phyloP scores from a whole-genome alignment of 2,113 vertebrate genomes.

The Plotosus lineatus region DNA sequence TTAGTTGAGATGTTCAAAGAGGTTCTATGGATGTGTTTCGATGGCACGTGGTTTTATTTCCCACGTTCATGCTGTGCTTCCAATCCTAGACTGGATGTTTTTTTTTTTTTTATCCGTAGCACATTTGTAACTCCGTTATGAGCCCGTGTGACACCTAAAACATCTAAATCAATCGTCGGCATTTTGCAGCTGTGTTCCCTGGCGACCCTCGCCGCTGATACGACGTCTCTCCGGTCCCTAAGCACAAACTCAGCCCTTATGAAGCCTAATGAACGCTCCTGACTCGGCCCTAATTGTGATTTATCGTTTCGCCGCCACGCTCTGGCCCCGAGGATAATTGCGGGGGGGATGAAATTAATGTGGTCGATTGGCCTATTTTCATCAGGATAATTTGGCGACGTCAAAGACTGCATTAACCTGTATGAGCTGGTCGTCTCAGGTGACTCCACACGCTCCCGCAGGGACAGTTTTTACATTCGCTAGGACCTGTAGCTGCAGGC shows the following conservation, averaged over 20 bases:
- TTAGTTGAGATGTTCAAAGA: not conserved
- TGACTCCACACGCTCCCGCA: not conserved
- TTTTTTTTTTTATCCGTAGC: not conserved
- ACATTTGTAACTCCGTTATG: not conserved
- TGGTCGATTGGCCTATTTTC: conserved; percentile 58
- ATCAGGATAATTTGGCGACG: conserved; percentile 48
- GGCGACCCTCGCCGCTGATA: conserved; percentile 32
- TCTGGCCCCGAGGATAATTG: conserved; percentile 48
- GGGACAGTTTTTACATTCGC: not conserved
- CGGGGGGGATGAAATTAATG: conserved; percentile 55
- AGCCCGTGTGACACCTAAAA: not conserved
- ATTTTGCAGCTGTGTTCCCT: conserved; percentile 23
- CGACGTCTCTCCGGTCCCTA: conserved; percentile 35
- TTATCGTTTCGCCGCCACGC: conserved; percentile 46
- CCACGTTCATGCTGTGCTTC: not conserved
- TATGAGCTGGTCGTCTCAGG: conserved; percentile 35
- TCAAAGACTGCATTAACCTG: conserved; percentile 54
- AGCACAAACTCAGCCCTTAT: conserved; percentile 23
- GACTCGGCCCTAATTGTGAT: conserved; percentile 57
- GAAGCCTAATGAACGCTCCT: conserved; percentile 46
- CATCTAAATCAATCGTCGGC: conserved; percentile 37
- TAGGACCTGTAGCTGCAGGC: conserved; percentile 13
- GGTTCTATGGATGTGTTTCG: not conserved
- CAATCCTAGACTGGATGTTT: not conserved
- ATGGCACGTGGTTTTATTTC: not conserved